phyloP scores from a whole-genome alignment of 2,888 invertebrate genomes.

The Hofmannophila pseudospretella region DNA sequence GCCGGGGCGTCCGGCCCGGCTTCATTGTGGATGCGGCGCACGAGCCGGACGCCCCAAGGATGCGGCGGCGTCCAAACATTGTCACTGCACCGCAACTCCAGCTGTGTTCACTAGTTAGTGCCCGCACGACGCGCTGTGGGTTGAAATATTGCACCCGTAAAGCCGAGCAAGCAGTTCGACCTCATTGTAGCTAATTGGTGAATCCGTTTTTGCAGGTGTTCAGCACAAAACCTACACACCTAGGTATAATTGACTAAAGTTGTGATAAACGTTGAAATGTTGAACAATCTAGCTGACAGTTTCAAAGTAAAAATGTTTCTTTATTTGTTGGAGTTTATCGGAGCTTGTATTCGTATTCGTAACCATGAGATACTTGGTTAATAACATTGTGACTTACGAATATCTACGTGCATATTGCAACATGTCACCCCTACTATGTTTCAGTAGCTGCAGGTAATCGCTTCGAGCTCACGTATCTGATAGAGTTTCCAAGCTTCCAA shows the following conservation, averaged over 20 bases:
- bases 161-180: conserved; percentile 24
- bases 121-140: conserved; percentile 46
- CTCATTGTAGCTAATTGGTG: conserved; percentile 16
- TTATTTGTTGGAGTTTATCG: too few species aligned
- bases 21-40: conserved; percentile 61
- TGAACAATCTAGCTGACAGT: too few species aligned
- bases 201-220: conserved; percentile 1
- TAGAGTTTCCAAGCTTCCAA: conserved; percentile 71
- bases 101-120: conserved; percentile 65
- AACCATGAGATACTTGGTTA: too few species aligned
- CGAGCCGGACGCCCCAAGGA: conserved; percentile 39
- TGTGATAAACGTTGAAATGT: too few species aligned
- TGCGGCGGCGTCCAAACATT: conserved; percentile 64
- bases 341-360: too few species aligned
- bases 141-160: conserved; percentile 50
- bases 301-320: too few species aligned
- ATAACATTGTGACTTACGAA: too few species aligned
- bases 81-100: conserved; percentile 61
- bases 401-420: conserved; percentile 9
- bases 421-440: conserved; percentile 11
- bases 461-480: conserved; percentile 67
- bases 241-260: too few species aligned
- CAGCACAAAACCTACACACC: too few species aligned
- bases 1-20: conserved; percentile 20
- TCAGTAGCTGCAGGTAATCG: conserved; percentile 50